These are phyloP conservation scores for Sander lucioperca DNA, from an alignment of 2,113 vertebrate species.

Conservation along the genomic window DNA sequence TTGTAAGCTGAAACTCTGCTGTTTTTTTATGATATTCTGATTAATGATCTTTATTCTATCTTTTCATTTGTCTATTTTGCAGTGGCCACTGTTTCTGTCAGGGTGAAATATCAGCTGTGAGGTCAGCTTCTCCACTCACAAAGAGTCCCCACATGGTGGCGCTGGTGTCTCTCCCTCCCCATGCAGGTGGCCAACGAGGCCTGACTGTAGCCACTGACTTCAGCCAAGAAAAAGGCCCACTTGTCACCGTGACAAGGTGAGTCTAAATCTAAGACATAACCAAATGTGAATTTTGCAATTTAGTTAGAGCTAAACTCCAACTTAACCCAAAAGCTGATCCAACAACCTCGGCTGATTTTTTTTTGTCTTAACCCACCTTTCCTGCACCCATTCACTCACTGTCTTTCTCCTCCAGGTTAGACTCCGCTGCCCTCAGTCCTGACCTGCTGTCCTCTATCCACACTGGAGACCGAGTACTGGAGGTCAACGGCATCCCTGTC, in stretches of 20 bases:
- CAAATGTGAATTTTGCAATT: not conserved
- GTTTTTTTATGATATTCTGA: not conserved
- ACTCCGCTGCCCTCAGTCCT: conserved; percentile 86
- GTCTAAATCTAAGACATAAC: conserved; percentile 68
- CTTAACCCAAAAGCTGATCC: not conserved
- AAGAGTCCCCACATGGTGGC: conserved; percentile 93
- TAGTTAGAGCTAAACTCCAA: not conserved
- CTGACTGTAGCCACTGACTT: conserved; percentile 88
- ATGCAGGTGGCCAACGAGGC: conserved; percentile 84
- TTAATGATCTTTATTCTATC: not conserved
- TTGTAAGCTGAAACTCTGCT: not conserved
- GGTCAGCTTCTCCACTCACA: conserved; percentile 74
- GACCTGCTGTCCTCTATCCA: conserved; percentile 94
- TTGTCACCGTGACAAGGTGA: conserved; percentile 91
- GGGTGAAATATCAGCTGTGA: conserved; percentile 82
- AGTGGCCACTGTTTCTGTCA: conserved; percentile 94
- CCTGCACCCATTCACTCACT: not conserved
- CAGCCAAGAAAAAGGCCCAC: conserved; percentile 83
- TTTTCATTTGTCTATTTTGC: not conserved
- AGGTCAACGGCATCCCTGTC: conserved; percentile 94
- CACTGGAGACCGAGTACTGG: conserved; percentile 91
- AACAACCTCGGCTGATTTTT: accelerated
- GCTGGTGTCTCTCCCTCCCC: conserved; percentile 92
- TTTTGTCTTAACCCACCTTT: not conserved
- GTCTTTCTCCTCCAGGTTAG: conserved; percentile 80